Base-by-base conservation (phyloP, 2,113 vertebrate genomes). In the Prionailurus bengalensis region DNA sequence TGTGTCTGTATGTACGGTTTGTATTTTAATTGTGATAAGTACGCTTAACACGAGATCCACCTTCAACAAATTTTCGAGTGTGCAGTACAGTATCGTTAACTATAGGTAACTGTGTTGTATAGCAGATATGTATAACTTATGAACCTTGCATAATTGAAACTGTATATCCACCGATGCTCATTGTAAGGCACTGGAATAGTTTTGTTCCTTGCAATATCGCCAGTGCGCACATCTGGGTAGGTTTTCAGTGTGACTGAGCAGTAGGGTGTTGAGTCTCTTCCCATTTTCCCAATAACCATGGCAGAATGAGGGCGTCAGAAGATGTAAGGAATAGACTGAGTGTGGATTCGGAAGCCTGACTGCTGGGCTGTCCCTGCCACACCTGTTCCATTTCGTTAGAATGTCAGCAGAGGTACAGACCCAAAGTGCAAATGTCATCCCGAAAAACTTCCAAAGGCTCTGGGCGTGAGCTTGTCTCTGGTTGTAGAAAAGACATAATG, bases 361-460 rank as follows among this genome's bases (percentile, higher is more conserved):
- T 39, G 63, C 0, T 0, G 1, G 48, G 21, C 5, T 16, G n/a
- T 65, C 15, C 45, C 70, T 25, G 33, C 14, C 14, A 15, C 8
- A 10, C 3, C 15, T 92, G 21, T 12, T 15, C 36, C 33, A 11
- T 0, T 10, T 27, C 76, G 58, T 48, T 21, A 53, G 12, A 74
- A 66, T 83, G 36, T 29, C 27, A 68, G 36, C 63, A 80, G 36
- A 45, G 45, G 13, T 45, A 7, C n/a, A 85, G 53, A 42, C 21
- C 4, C 3, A 10, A 61, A 61, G 58, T 61, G 58, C 21, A 61
- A 61, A 23, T 61, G 58, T 9, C 21, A 61, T 61, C 21, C 21
- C 58, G 7, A 61, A 61, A 23, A 10, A 23, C 58, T 61, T 61
- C 58, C 58, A 61, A 55, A 31, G 15, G 16, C 42, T 70, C 48